phyloP scores from a whole-genome alignment of 2,888 invertebrate species.

The Morpho helenor region DNA sequence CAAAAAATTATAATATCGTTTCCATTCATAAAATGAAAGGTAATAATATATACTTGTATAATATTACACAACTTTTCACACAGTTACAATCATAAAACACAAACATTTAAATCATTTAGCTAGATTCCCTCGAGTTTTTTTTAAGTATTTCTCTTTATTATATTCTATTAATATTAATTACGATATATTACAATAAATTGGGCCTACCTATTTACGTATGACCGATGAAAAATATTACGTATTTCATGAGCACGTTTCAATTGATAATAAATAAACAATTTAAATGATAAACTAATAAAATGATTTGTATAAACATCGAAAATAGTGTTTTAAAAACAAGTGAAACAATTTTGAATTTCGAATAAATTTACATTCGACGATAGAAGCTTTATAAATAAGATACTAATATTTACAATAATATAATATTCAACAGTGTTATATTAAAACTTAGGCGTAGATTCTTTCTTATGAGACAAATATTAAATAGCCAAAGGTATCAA shows the following conservation, averaged over 20 bases:
- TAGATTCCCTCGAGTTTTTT: conserved; percentile 62
- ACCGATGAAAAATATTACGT: conserved; percentile 71
- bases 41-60: conserved; percentile 48
- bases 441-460: conserved; percentile 56
- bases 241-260: conserved; percentile 65
- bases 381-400: conserved; percentile 36
- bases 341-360: conserved; percentile 47
- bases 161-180: conserved; percentile 61
- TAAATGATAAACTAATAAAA: conserved; percentile 45
- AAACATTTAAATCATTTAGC: conserved; percentile 70
- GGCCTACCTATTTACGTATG: conserved; percentile 77
- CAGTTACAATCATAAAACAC: conserved; percentile 74
- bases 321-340: conserved; percentile 51
- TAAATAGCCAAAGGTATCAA: neutral
- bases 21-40: conserved; percentile 58
- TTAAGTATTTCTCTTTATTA: conserved; percentile 64
- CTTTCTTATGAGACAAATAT: conserved; percentile 39
- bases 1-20: conserved; percentile 75
- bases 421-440: conserved; percentile 43
- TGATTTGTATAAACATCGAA: conserved; percentile 42
- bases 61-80: conserved; percentile 73
- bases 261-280: conserved; percentile 63
- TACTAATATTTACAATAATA: conserved; percentile 60
- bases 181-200: conserved; percentile 75
- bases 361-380: conserved; percentile 22